These are phyloP conservation scores for Sorex araneus DNA, from an alignment of 2,113 vertebrate species.

Conservation along the genomic window DNA sequence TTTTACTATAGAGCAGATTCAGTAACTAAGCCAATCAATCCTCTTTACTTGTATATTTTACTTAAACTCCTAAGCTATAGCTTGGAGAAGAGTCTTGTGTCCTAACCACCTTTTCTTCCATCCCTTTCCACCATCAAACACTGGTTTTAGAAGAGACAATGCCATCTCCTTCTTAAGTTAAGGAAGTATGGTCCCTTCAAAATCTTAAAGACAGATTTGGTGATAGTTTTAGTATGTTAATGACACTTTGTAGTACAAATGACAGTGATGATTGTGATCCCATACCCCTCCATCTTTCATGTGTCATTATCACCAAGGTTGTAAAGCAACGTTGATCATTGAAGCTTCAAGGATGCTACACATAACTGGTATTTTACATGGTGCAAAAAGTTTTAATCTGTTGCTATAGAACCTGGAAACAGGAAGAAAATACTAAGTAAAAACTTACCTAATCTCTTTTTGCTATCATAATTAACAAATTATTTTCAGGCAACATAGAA, in stretches of 20 bases:
- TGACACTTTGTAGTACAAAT: not conserved
- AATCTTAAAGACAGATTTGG: not conserved
- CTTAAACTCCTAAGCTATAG: not conserved
- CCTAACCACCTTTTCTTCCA: not conserved
- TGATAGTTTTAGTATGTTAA: too few species aligned
- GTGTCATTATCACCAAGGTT: not conserved
- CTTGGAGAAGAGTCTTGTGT: not conserved
- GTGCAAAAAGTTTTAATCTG: not conserved
- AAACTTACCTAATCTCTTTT: not conserved
- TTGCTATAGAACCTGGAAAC: not conserved
- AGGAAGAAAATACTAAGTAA: not conserved
- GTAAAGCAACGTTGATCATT: not conserved
- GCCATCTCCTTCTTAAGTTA: not conserved
- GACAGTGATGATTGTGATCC: not conserved
- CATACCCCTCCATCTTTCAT: not conserved
- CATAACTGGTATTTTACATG: not conserved
- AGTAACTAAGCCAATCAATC: not conserved
- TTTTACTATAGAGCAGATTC: not conserved
- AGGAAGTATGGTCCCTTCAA: not conserved
- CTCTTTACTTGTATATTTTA: not conserved
- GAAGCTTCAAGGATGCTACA: not conserved
- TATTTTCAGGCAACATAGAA: not conserved
- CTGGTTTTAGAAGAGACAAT: not conserved
- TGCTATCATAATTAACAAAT: not conserved
- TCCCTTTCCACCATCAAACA: not conserved